A percentile compares a stretch with the other conserved stretches of the same genome.
Conservation (phyloP, 2,797 vertebrate species). For the Sus cebifrons region DNA sequence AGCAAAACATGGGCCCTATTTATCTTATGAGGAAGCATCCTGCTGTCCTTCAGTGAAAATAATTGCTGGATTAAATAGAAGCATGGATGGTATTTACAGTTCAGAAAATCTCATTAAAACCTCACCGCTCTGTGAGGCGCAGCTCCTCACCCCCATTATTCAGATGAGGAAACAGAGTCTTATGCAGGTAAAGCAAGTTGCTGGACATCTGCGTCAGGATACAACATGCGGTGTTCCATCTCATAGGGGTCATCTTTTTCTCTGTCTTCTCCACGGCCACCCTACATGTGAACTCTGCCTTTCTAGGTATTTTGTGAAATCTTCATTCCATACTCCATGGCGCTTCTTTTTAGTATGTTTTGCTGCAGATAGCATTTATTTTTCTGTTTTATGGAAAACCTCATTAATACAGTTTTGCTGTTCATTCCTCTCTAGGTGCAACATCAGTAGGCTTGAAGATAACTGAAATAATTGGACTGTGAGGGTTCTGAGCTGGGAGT, state of each 20-base stretch:
- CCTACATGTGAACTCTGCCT: neutral
- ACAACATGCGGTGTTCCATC: neutral
- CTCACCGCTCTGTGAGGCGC: neutral
- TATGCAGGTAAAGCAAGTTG: neutral
- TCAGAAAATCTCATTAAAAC: neutral
- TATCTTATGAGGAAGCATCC: neutral
- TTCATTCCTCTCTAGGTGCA: conserved; percentile 37
- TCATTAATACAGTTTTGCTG: conserved; percentile 56
- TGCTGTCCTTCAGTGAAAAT: neutral
- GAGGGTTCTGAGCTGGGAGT: conserved; percentile 66
- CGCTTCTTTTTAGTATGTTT: conserved; percentile 8
- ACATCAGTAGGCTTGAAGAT: neutral
- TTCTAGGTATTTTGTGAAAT: neutral
- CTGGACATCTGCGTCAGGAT: neutral
- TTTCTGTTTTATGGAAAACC: conserved; percentile 43
- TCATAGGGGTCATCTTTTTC: neutral
- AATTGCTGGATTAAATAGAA: neutral
- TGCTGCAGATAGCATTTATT: neutral
- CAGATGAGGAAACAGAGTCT: neutral
- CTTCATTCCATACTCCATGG: neutral
- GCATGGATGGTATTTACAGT: neutral
- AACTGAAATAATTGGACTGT: conserved; percentile 74
- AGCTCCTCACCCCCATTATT: rapidly evolving
- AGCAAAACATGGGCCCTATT: neutral
- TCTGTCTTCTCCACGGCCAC: neutral